A percentile compares a stretch with the other conserved stretches of the same genome.
Evolutionary conservation across 2,113 vertebrate species (phyloP).

Genomic region (Tyto alba): DNA sequence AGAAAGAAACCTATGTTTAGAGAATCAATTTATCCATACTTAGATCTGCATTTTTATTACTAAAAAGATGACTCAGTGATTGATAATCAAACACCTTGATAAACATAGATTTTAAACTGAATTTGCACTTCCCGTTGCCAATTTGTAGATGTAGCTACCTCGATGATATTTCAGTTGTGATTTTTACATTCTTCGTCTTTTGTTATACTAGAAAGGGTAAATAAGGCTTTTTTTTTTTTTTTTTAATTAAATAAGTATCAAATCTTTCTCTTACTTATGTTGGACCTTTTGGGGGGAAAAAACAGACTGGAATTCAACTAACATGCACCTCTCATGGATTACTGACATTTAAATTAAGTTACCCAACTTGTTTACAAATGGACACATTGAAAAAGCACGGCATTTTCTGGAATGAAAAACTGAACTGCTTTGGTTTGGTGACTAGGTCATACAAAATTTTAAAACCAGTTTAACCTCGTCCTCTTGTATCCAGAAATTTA

Average conservation of each 20-base stretch:
- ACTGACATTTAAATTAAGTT: not conserved
- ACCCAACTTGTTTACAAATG: not conserved
- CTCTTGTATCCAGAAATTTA: not conserved
- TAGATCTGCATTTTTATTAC: not conserved
- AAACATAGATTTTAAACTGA: not conserved
- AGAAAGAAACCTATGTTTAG: not conserved
- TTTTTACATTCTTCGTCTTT: not conserved
- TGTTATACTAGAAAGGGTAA: not conserved
- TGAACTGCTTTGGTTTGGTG: not conserved
- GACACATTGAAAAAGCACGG: not conserved
- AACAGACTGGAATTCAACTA: not conserved
- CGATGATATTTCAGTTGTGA: not conserved
- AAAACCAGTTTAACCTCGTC: not conserved
- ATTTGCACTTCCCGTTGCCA: not conserved
- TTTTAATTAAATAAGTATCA: not conserved
- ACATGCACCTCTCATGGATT: not conserved
- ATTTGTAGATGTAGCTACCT: not conserved
- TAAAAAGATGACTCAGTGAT: not conserved
- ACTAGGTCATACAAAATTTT: not conserved
- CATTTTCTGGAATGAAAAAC: not conserved
- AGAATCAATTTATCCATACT: not conserved
- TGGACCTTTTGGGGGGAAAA: fast-evolving
- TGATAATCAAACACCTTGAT: not conserved
- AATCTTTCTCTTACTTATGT: not conserved
- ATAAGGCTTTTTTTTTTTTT: not conserved